Conservation (phyloP, 2,888 invertebrate genomes). For the Carcina quercana region DNA sequence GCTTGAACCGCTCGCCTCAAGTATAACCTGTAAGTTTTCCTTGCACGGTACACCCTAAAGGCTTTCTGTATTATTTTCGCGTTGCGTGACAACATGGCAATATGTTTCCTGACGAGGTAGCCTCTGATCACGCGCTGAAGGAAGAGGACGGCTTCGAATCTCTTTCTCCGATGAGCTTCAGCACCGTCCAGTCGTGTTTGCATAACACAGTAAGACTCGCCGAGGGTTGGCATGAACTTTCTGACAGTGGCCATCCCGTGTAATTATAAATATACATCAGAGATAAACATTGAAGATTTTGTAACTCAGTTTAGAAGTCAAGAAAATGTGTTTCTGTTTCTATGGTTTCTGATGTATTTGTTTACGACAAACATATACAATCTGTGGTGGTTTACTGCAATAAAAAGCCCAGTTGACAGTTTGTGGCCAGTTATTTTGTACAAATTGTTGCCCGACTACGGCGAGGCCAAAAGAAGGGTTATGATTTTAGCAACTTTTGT, state of each 20-base stretch:
- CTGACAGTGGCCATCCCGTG: conserved; percentile 53
- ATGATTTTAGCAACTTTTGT: too few species aligned
- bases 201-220: conserved; percentile 40
- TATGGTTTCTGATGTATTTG: too few species aligned
- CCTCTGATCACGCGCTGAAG: conserved; percentile 49
- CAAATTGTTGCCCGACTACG: too few species aligned
- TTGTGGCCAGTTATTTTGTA: too few species aligned
- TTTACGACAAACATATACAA: too few species aligned
- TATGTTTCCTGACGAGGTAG: conserved; percentile 48
- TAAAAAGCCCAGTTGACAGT: too few species aligned
- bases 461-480: too few species aligned
- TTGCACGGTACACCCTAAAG: conserved; percentile 44
- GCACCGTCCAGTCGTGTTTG: conserved; percentile 41
- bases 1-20: conserved; percentile 45
- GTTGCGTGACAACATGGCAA: conserved; percentile 48
- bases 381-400: too few species aligned
- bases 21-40: conserved; percentile 40
- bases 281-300: too few species aligned
- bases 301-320: too few species aligned
- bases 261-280: too few species aligned
- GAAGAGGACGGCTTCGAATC: conserved; percentile 43
- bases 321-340: too few species aligned
- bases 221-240: conserved; percentile 30
- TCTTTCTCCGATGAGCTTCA: conserved; percentile 32
- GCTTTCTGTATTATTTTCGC: conserved; percentile 57